Conservation (phyloP, 2,888 invertebrate genomes). For the Chrysolina americana region DNA sequence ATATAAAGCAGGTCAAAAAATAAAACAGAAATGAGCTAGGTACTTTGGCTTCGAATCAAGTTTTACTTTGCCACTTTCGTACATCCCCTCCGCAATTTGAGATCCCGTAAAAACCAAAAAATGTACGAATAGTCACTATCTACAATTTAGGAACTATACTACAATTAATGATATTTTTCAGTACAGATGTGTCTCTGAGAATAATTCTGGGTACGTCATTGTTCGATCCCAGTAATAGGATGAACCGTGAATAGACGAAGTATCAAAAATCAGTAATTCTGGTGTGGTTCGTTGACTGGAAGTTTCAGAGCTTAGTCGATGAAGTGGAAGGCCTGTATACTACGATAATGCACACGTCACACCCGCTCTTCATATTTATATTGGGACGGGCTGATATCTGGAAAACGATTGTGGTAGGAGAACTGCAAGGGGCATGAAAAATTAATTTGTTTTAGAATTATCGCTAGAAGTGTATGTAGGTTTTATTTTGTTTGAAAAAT, state of each 20-base stretch:
- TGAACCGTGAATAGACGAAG: conserved; percentile 53
- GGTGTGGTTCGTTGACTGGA: conserved; percentile 60
- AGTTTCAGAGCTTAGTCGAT: conserved; percentile 58
- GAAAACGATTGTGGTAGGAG: not conserved
- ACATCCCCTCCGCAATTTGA: too few relatives aligned
- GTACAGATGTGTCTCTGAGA: not conserved
- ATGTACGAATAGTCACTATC: too few relatives aligned
- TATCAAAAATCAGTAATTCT: conserved; percentile 63
- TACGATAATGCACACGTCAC: conserved; percentile 64
- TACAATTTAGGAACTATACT: too few relatives aligned
- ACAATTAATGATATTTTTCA: not conserved
- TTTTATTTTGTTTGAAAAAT: too few relatives aligned
- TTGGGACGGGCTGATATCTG: not conserved
- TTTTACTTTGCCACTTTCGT: too few relatives aligned
- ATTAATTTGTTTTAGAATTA: too few relatives aligned
- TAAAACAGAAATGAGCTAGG: too few relatives aligned
- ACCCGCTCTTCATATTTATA: conserved; percentile 52
- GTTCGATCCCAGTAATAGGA: conserved; percentile 24
- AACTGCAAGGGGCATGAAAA: too few relatives aligned
- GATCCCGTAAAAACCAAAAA: too few relatives aligned
- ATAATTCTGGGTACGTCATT: not conserved
- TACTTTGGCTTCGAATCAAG: too few relatives aligned
- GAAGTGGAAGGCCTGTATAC: conserved; percentile 66
- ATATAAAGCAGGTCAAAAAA: too few relatives aligned
- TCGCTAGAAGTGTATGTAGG: too few relatives aligned